These are phyloP conservation scores for Phylloscopus whistleri DNA, from an alignment of 2,113 vertebrate species.

Conservation along the genomic window DNA sequence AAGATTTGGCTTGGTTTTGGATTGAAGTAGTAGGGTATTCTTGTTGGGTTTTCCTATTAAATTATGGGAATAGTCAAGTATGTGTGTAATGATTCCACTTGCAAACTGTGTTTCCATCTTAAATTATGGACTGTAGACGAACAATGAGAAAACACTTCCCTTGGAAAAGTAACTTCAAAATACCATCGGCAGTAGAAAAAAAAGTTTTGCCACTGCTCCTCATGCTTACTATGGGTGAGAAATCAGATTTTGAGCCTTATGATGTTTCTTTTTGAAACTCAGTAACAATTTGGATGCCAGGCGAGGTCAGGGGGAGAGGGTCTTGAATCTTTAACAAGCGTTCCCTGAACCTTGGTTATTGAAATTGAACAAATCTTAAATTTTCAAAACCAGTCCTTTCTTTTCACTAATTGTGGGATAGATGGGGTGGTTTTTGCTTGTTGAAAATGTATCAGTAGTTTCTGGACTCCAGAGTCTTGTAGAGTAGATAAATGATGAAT, in stretches of 20 bases:
- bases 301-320: rapidly evolving
- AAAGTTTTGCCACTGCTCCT: background rate
- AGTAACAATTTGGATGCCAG: background rate
- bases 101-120: background rate
- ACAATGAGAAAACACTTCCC: background rate
- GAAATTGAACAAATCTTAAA: background rate
- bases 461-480: background rate
- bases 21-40: background rate
- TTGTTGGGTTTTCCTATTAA: background rate
- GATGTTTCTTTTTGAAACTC: background rate
- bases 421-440: background rate
- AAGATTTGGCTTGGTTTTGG: background rate
- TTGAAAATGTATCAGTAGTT: background rate
- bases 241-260: background rate
- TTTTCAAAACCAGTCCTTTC: background rate
- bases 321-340: background rate
- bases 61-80: background rate
- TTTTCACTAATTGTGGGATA: background rate
- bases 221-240: background rate
- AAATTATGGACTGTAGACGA: background rate
- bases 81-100: background rate
- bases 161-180: background rate
- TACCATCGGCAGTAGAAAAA: background rate
- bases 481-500: background rate
- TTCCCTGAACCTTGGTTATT: background rate